Evolutionary conservation across 2,797 vertebrate species (phyloP).

Genomic region (Gallirallus australis): DNA sequence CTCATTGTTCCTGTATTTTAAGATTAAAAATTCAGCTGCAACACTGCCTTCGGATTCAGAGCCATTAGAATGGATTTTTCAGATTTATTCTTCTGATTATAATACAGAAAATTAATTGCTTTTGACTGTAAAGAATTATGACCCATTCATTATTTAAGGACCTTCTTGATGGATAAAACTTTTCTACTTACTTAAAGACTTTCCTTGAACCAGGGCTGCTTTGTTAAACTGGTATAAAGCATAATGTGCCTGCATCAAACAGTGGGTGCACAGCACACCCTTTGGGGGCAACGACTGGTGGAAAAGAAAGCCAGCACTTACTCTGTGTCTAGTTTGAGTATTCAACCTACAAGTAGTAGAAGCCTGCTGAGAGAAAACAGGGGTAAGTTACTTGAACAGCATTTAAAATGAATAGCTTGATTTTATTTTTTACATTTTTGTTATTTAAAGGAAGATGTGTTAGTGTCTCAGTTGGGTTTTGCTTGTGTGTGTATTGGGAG

Average conservation of each 20-base stretch:
- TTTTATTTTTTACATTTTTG: no score
- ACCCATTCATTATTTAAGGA: conserved; percentile 60
- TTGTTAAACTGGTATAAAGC: background rate
- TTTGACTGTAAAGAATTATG: conserved; percentile 59
- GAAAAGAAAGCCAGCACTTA: background rate
- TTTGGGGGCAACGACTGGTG: background rate
- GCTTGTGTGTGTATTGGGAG: background rate
- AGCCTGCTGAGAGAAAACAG: background rate
- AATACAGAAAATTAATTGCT: conserved; percentile 68
- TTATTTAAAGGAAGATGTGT: background rate
- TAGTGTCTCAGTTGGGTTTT: background rate
- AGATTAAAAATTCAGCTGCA: conserved; percentile 52
- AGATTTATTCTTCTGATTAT: conserved; percentile 64
- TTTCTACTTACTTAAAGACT: background rate
- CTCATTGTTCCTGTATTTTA: conserved; percentile 33
- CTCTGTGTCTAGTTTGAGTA: background rate
- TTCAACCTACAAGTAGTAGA: background rate
- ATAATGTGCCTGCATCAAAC: background rate
- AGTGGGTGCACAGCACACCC: background rate
- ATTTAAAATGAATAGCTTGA: background rate
- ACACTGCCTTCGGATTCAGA: background rate
- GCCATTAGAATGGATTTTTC: conserved; percentile 44
- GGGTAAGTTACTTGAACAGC: background rate
- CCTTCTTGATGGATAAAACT: conserved; percentile 46
- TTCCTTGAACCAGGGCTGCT: background rate